Conservation (phyloP, 2,888 invertebrate species). For the Lamproptera curius region DNA sequence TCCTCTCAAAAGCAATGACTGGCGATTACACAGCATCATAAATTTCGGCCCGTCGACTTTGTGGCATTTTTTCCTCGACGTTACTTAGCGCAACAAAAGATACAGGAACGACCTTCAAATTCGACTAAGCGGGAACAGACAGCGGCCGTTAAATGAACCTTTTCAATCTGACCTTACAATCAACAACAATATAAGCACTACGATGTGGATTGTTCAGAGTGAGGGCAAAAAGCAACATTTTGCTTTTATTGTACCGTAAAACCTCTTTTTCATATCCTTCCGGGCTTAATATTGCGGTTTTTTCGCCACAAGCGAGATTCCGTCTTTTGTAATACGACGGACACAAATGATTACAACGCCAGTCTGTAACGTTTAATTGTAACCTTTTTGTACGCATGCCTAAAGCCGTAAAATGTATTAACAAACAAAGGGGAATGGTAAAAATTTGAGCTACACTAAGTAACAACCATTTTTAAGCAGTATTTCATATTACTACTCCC, state of each 20-base stretch:
- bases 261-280: conserved; percentile 21
- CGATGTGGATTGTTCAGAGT: conserved; percentile 14
- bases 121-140: conserved; percentile 12
- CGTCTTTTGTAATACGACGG: conserved; percentile 7
- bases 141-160: conserved; percentile 19
- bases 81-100: conserved; percentile 1
- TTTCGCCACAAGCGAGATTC: conserved; percentile 5
- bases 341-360: conserved; percentile 1
- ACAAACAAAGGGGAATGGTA: too few species aligned
- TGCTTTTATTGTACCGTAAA: conserved; percentile 20
- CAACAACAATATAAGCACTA: conserved; percentile 16
- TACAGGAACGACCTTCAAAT: conserved; percentile 16
- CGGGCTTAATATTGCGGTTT: conserved; percentile 17
- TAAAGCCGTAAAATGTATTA: too few species aligned
- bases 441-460: too few species aligned
- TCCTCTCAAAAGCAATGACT: neutral
- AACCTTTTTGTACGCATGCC: neutral
- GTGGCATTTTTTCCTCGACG: neutral
- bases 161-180: conserved; percentile 21
- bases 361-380: conserved; percentile 10
- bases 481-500: too few species aligned
- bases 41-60: neutral
- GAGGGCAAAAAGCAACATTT: conserved; percentile 17
- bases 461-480: too few species aligned
- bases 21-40: neutral